A percentile compares a stretch with the other conserved stretches of the same genome.
Evolutionary conservation across 2,797 vertebrate species (phyloP).

Genomic region (Crocidura indochinensis): DNA sequence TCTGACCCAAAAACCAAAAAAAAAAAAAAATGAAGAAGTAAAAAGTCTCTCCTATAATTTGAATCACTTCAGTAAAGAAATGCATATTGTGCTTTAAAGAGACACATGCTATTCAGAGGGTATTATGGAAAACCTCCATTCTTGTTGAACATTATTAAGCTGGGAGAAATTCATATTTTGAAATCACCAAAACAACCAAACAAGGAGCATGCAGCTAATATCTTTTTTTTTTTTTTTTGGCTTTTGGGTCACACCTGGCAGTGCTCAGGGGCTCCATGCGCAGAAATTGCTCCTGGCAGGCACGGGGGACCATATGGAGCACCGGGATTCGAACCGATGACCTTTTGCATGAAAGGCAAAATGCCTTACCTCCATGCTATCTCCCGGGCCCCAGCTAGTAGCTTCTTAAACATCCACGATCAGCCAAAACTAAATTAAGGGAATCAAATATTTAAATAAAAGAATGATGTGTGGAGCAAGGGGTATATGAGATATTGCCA

Average conservation of each 20-base stretch:
- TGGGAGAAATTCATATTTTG: not conserved
- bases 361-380: no score
- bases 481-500: not conserved
- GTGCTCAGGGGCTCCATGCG: no score
- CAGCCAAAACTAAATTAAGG: not conserved
- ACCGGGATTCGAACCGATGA: no score
- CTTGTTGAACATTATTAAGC: slow-evolving; percentile 15
- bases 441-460: slow-evolving; percentile 23
- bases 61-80: slow-evolving; percentile 61
- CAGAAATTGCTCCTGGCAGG: no score
- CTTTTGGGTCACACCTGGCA: no score
- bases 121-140: slow-evolving; percentile 9
- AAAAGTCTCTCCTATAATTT: slow-evolving; percentile 23
- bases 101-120: slow-evolving; percentile 39
- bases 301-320: no score
- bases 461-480: not conserved
- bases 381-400: no score
- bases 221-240: no score
- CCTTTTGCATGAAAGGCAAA: no score
- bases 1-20: no score
- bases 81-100: not conserved
- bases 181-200: slow-evolving; percentile 39
- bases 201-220: not conserved
- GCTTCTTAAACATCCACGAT: not conserved
- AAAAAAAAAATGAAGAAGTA: no score